phyloP scores from a whole-genome alignment of 2,888 invertebrate species.

The Conus canariensis region DNA sequence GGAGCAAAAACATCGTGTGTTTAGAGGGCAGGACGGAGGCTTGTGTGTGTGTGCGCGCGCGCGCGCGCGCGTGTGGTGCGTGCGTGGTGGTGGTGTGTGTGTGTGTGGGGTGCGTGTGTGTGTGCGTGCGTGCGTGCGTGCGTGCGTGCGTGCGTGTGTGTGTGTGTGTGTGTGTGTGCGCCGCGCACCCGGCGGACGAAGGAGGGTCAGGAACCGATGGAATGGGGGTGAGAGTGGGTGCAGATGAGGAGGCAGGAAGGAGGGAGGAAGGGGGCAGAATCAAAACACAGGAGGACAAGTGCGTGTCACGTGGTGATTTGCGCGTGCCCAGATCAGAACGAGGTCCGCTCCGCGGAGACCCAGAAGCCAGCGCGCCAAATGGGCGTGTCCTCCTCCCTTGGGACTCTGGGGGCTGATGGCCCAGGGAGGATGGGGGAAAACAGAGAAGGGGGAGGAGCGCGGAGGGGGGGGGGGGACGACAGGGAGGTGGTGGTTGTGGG shows the following conservation, averaged over 20 bases:
- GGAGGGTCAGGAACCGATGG: not conserved
- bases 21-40: too few relatives aligned
- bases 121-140: too few relatives aligned
- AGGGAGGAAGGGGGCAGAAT: not conserved
- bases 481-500: not conserved
- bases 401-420: not conserved
- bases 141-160: too few relatives aligned
- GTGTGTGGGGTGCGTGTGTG: too few relatives aligned
- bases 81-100: too few relatives aligned
- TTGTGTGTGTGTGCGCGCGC: too few relatives aligned
- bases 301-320: slow-evolving; percentile 19
- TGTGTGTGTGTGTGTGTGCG: too few relatives aligned
- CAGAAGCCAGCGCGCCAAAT: slow-evolving; percentile 13
- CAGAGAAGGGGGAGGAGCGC: not conserved
- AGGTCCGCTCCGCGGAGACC: slow-evolving; percentile 2
- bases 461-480: not conserved
- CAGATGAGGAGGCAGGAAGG: too few relatives aligned
- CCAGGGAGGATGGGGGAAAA: not conserved
- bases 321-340: not conserved
- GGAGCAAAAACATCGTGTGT: too few relatives aligned
- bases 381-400: not conserved
- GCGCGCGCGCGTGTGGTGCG: too few relatives aligned
- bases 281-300: not conserved
- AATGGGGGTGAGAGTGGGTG: not conserved
- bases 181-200: not conserved